phyloP scores from a whole-genome alignment of 1,140 invertebrate genomes.

The Globodera ellingtonae region DNA sequence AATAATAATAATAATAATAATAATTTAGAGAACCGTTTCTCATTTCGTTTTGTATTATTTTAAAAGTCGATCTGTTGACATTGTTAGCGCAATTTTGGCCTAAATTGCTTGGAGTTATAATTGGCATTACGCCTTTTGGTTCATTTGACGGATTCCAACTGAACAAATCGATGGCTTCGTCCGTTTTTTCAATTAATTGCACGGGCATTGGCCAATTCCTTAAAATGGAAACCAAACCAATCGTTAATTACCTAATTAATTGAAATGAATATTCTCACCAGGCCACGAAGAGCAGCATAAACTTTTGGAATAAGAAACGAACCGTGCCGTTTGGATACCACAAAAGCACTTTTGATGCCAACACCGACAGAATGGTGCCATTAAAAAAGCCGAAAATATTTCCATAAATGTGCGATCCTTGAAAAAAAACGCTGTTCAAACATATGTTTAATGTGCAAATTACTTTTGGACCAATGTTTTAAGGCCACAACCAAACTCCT shows the following conservation, averaged over 20 bases:
- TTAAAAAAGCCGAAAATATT: constrained; percentile 14
- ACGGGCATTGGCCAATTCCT: neutral
- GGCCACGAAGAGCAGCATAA: neutral
- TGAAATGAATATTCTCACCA: neutral
- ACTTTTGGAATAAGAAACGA: neutral
- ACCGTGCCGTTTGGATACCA: constrained; percentile 1
- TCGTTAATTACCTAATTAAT: neutral
- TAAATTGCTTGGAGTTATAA: neutral
- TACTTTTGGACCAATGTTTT: neutral
- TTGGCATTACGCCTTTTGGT: neutral
- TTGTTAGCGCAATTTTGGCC: neutral
- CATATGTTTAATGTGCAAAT: neutral
- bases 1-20: no score
- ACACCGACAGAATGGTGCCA: constrained; percentile 4
- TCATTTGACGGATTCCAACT: neutral
- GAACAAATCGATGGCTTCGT: neutral
- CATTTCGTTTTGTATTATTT: neutral
- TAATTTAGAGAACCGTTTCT: neutral
- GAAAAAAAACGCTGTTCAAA: neutral
- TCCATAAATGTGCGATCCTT: constrained; percentile 12
- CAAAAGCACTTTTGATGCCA: constrained; percentile 9
- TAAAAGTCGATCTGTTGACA: neutral
- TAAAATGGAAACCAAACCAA: neutral
- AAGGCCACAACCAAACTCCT: neutral
- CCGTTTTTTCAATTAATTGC: neutral